Evolutionary conservation across 2,113 vertebrate species (phyloP).

Genomic region (Salvelinus alpinus): DNA sequence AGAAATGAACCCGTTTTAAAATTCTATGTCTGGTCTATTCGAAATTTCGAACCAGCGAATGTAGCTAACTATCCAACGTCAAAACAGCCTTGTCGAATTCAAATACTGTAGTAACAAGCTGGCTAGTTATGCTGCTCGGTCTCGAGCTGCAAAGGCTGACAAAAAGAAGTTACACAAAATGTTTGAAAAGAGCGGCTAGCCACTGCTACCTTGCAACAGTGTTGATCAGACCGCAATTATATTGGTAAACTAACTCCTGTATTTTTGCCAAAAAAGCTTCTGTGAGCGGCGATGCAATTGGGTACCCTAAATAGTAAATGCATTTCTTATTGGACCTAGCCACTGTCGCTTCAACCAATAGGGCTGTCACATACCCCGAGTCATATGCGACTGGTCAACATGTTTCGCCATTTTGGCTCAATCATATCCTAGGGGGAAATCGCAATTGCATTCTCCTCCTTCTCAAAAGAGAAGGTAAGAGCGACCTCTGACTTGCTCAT

Average conservation of each 20-base stretch:
- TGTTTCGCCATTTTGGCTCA: slow-evolving; percentile 61
- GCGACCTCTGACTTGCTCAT: too few species aligned
- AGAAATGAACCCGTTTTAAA: too few species aligned
- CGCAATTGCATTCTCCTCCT: too few species aligned
- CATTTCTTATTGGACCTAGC: slow-evolving; percentile 37
- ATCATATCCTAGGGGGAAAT: neutral
- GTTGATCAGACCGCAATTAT: slow-evolving; percentile 62
- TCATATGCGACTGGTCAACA: slow-evolving; percentile 20
- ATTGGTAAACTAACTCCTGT: slow-evolving; percentile 61
- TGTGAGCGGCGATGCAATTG: slow-evolving; percentile 46
- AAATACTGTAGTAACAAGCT: neutral
- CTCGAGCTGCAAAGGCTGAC: slow-evolving; percentile 45
- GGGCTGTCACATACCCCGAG: neutral
- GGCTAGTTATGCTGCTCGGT: slow-evolving; percentile 46
- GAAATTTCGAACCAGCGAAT: too few species aligned
- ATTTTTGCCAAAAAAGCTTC: slow-evolving; percentile 42
- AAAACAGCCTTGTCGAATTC: slow-evolving; percentile 23
- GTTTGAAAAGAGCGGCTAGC: slow-evolving; percentile 34
- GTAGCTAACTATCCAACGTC: neutral
- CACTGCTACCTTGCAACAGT: slow-evolving; percentile 39
- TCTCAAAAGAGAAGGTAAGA: too few species aligned
- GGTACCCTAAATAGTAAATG: slow-evolving; percentile 7
- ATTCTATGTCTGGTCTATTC: too few species aligned
- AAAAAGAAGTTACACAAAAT: neutral
- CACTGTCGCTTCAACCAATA: slow-evolving; percentile 24